Percentiles rank a stretch among this genome's conserved stretches.
Conservation (phyloP, 2,113 vertebrate species). For the Xenus cinereus region DNA sequence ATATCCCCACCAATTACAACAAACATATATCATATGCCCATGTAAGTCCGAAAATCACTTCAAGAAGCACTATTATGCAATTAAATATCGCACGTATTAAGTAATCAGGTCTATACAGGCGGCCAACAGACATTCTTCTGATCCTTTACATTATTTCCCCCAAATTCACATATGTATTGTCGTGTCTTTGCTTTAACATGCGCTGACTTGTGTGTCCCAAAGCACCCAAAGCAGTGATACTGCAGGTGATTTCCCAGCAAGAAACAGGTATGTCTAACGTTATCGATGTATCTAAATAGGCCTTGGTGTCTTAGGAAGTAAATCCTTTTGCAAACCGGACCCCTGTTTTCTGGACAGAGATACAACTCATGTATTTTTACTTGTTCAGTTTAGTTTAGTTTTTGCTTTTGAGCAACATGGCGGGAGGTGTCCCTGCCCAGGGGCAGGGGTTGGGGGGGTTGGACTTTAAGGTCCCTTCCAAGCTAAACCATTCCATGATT, state of each 20-base stretch:
- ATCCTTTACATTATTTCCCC: not conserved
- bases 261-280: not conserved
- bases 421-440: not conserved
- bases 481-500: not conserved
- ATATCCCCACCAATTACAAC: not conserved
- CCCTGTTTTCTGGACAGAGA: not conserved
- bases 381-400: not conserved
- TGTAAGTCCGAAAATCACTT: accelerated
- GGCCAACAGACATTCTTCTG: not conserved
- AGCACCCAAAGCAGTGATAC: not conserved
- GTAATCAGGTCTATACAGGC: not conserved
- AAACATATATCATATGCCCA: not conserved
- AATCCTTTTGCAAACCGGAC: not conserved
- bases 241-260: not conserved
- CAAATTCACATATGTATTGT: accelerated
- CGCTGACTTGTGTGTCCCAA: too few relatives aligned
- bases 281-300: not conserved
- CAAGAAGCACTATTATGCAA: not conserved
- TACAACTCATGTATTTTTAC: not conserved
- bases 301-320: not conserved
- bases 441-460: not conserved
- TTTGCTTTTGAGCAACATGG: not conserved
- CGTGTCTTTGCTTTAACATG: not conserved
- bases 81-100: not conserved
- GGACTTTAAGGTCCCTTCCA: not conserved